A percentile compares a stretch with the other conserved stretches of the same genome.
Conservation (phyloP, 2,888 invertebrate genomes). For the Ceratothoa steindachneri region DNA sequence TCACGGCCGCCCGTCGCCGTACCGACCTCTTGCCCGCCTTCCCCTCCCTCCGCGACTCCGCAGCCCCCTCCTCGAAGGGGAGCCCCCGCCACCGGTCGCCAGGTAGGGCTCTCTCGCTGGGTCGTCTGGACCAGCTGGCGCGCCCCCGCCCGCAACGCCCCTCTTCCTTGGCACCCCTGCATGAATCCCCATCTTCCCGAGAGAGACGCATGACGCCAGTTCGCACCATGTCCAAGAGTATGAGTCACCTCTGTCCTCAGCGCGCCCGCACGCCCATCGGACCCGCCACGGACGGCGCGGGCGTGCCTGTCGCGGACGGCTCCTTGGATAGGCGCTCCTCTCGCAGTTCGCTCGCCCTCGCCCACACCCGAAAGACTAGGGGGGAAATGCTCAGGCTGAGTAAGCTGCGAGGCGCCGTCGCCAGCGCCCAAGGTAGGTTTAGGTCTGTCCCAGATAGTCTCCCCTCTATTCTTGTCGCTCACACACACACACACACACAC, state of each 20-base stretch:
- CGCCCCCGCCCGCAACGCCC: conserved; percentile 62
- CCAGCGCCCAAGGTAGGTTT: background rate
- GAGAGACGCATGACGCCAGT: conserved; percentile 46
- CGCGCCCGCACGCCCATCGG: conserved; percentile 26
- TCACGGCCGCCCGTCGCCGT: conserved; percentile 49
- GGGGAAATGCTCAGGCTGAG: conserved; percentile 54
- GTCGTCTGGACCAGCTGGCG: conserved; percentile 79
- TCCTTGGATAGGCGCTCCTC: conserved; percentile 38
- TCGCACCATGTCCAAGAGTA: conserved; percentile 49
- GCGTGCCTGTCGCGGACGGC: conserved; percentile 25
- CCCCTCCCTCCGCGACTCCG: conserved; percentile 65
- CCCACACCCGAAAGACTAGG: conserved; percentile 55
- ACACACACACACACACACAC: no score
- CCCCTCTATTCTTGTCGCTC: no score
- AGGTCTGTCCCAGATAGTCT: no score
- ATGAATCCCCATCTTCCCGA: conserved; percentile 43
- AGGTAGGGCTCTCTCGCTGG: conserved; percentile 91
- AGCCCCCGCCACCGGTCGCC: conserved; percentile 54
- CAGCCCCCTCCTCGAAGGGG: conserved; percentile 51
- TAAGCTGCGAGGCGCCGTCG: conserved; percentile 29
- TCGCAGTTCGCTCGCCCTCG: conserved; percentile 42
- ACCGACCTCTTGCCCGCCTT: conserved; percentile 87
- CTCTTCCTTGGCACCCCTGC: conserved; percentile 49
- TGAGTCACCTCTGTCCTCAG: conserved; percentile 47
- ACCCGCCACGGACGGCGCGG: conserved; percentile 20